Evolutionary conservation across 2,888 invertebrate genomes (phyloP).

Genomic region (Cremastinae sp.): DNA sequence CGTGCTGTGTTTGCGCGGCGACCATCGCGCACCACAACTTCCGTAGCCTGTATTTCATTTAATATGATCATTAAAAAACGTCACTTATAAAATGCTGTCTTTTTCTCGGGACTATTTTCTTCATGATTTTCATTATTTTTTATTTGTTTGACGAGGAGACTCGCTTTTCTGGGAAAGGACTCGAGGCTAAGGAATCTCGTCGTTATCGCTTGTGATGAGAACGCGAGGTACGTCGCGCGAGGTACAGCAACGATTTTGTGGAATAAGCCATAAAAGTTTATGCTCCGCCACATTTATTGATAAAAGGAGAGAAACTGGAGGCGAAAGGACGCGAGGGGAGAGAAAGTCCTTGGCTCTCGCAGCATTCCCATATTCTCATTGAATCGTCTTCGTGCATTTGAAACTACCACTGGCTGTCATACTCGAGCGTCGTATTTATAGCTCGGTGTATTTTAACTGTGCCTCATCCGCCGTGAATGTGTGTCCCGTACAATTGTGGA

Average conservation of each 20-base stretch:
- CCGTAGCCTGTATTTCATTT: no score
- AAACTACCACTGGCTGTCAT: slow-evolving; percentile 42
- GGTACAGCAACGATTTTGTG: slow-evolving; percentile 37
- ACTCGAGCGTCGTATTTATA: neutral
- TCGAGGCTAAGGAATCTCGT: slow-evolving; percentile 49
- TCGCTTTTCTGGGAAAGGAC: neutral
- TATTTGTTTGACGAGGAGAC: slow-evolving; percentile 5
- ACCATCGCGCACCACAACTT: no score
- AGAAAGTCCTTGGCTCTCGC: slow-evolving; percentile 36
- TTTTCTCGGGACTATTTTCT: no score
- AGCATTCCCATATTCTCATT: slow-evolving; percentile 30
- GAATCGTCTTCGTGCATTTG: slow-evolving; percentile 60
- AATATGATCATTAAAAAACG: no score
- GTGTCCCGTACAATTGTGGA: slow-evolving; percentile 32
- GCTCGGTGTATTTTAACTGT: slow-evolving; percentile 2
- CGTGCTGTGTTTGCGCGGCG: no score
- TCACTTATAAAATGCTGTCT: no score
- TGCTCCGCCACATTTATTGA: slow-evolving; percentile 45
- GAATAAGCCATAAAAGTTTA: slow-evolving; percentile 60
- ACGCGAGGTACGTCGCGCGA: slow-evolving; percentile 15
- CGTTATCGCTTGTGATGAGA: slow-evolving; percentile 46
- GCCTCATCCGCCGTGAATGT: neutral
- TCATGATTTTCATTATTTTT: no score
- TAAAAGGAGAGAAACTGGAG: slow-evolving; percentile 35
- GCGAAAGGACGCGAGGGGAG: slow-evolving; percentile 28